Base-by-base conservation (phyloP, 2,888 invertebrate genomes). In the Carpatolechia fugitivella region DNA sequence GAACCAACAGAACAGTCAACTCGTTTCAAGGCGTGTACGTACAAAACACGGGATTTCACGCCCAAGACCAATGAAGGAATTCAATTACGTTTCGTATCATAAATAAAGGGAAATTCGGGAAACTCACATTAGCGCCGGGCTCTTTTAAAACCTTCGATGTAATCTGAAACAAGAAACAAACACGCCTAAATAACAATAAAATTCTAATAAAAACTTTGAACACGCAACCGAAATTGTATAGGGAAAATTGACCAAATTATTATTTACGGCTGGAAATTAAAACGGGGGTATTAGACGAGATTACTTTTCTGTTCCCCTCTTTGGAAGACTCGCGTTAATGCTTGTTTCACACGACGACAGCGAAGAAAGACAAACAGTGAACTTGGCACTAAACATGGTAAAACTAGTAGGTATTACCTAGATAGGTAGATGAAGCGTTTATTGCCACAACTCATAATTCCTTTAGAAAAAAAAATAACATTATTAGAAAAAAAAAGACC, bases 101-200 rank as follows among this genome's bases (percentile, higher is more conserved):
- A 82, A 88, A 86, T 80, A 82, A 85, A 80, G 78, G 66, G 70
- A 67, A 85, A 79, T 83, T 84, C 72, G 73, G 78, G 83, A 89
- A 41, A 89, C 86, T 90, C 88, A 87, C 90, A 90, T 90, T 90
- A 89, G 86, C 85, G 83, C 82, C 76, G 72, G 80, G 80, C 84
- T 85, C 81, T 83, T 85, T 88, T 85, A 81, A 83, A 88, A 85
- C 82, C 80, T 78, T 78, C 85, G 81, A 85, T 87, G 85, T 88
- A 88, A 89, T 90, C 90, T 88, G 82, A 82, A 89, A 90, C 90
- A 90, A 89, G 86, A 78, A 88, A 89, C 89, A 89, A 90, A 90
- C 90, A 90, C 85, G 85, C 81, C 87, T 89, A 89, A 90, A 90
- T 90, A 89, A 89, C 89, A 90, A 89, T 90, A 86, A 89, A 89